phyloP scores from a whole-genome alignment of 2,113 vertebrate species.

The Ivindomyrus marchei region DNA sequence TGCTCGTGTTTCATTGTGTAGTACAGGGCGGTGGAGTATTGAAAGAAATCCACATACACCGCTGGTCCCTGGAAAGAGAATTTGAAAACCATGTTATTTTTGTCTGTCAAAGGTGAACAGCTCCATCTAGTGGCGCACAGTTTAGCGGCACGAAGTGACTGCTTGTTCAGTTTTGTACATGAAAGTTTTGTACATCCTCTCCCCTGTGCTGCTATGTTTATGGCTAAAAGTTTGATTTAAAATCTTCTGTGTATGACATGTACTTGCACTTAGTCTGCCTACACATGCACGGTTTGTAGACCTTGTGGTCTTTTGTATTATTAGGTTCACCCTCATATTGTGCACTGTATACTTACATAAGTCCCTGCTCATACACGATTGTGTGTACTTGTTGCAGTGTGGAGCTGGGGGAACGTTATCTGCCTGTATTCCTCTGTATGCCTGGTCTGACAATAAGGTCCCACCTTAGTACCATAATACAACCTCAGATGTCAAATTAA shows the following conservation, averaged over 20 bases:
- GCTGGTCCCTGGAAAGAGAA: background rate
- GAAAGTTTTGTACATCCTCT: background rate
- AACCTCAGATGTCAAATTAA: background rate
- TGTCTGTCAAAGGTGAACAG: background rate
- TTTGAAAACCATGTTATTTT: background rate
- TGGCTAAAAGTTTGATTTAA: background rate
- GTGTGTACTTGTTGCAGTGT: background rate
- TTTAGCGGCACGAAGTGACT: background rate
- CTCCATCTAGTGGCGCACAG: background rate
- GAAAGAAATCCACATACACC: background rate
- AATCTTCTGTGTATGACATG: background rate
- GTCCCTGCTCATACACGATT: background rate
- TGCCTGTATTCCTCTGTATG: background rate
- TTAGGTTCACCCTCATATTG: background rate
- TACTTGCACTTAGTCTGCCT: background rate
- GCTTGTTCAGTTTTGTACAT: background rate
- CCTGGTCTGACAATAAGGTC: background rate
- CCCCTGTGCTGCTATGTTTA: background rate
- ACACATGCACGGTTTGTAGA: background rate
- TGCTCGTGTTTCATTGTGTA: background rate
- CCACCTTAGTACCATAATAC: background rate
- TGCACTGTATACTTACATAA: background rate
- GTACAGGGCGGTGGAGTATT: background rate
- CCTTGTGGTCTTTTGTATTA: background rate
- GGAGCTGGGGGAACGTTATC: background rate